phyloP scores from a whole-genome alignment of 1,140 invertebrate genomes.

The Phymastichus coffea region DNA sequence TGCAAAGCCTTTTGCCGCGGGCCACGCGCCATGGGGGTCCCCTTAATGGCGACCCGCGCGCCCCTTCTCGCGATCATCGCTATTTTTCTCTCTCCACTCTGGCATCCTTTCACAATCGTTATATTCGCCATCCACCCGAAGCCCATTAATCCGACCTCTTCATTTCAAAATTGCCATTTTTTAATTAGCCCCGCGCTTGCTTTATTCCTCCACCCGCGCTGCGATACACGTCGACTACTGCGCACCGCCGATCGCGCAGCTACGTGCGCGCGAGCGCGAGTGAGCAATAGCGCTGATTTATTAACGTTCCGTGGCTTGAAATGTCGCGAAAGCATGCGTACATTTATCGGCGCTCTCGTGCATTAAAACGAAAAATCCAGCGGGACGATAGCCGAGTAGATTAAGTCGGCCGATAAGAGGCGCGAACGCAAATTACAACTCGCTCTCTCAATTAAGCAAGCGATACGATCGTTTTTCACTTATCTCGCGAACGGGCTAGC shows the following conservation, averaged over 20 bases:
- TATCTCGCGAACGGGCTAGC: constrained; percentile 21
- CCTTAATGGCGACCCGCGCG: constrained; percentile 57
- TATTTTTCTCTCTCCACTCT: constrained; percentile 11
- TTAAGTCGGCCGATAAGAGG: constrained; percentile 20
- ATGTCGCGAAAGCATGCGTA: too few relatives aligned
- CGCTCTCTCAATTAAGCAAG: constrained; percentile 23
- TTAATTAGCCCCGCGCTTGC: constrained; percentile 16
- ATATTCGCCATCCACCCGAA: background rate
- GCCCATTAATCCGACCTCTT: constrained; percentile 25
- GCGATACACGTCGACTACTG: too few relatives aligned
- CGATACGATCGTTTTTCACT: constrained; percentile 29
- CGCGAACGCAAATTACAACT: constrained; percentile 15
- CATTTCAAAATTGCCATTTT: constrained; percentile 23
- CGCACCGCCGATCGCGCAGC: too few relatives aligned
- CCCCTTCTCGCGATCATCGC: constrained; percentile 36
- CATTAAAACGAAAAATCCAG: too few relatives aligned
- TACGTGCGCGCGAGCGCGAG: too few relatives aligned
- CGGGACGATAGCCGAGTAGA: constrained; percentile 2
- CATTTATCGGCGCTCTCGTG: too few relatives aligned
- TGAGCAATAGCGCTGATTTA: too few relatives aligned
- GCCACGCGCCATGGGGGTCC: constrained; percentile 56
- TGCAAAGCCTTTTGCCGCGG: constrained; percentile 52
- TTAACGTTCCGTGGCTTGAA: too few relatives aligned
- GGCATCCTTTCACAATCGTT: background rate
- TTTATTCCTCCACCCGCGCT: too few relatives aligned